Evolutionary conservation across 2,113 vertebrate genomes (phyloP).

Genomic region (Struthidea cinerea): DNA sequence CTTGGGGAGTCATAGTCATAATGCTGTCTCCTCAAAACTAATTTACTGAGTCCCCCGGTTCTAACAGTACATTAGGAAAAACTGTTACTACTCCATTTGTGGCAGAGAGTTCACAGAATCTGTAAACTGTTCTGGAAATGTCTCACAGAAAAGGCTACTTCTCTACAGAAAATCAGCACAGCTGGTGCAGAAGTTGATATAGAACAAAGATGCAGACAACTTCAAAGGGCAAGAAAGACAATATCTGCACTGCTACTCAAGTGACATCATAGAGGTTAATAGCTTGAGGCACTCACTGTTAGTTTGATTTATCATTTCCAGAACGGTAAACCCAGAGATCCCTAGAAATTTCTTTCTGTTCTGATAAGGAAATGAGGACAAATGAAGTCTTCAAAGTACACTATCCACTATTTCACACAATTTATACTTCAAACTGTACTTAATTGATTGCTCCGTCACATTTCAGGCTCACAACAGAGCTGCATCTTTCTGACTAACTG

Average conservation of each 20-base stretch:
- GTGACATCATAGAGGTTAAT: neutral
- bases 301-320: neutral
- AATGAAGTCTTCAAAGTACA: neutral
- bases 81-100: neutral
- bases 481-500: neutral
- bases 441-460: neutral
- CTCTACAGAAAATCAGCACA: neutral
- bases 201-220: neutral
- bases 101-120: neutral
- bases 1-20: neutral
- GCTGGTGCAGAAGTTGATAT: neutral
- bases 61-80: neutral
- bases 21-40: neutral
- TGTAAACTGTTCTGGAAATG: neutral
- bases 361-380: neutral
- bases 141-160: neutral
- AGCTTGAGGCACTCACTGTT: neutral
- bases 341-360: neutral
- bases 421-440: neutral
- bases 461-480: neutral
- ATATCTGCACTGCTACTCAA: neutral
- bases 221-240: neutral
- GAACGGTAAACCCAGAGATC: neutral
- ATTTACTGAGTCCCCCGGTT: neutral
- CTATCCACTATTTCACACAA: neutral